These are phyloP conservation scores for Passer montanus DNA, from an alignment of 2,113 vertebrate genomes.

Conservation along the genomic window DNA sequence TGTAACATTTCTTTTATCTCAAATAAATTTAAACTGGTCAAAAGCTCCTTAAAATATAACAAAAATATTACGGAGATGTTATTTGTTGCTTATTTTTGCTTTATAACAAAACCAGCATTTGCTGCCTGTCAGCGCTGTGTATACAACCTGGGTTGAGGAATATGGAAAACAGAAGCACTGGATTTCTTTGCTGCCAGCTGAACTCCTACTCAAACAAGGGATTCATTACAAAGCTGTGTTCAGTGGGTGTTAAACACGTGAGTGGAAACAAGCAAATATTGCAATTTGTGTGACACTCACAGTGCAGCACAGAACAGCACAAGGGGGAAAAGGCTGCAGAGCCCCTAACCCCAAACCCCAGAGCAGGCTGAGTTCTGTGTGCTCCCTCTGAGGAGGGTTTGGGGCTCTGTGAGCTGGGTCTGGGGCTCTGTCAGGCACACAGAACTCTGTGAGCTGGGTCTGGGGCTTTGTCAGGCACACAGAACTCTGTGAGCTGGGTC, in stretches of 20 bases:
- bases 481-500: background rate
- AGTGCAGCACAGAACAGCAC: background rate
- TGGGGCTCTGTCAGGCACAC: too few species aligned
- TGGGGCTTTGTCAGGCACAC: too few species aligned
- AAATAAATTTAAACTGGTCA: background rate
- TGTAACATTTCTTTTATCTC: background rate
- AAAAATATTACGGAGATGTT: background rate
- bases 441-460: too few species aligned
- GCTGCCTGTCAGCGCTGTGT: background rate
- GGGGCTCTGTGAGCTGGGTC: background rate
- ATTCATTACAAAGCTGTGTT: background rate
- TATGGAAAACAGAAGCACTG: background rate
- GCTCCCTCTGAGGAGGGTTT: background rate
- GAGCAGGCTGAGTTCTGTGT: accelerated
- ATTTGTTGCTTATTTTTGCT: background rate
- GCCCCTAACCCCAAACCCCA: background rate
- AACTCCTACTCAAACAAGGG: background rate
- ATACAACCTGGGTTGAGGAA: background rate
- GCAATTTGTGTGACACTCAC: background rate
- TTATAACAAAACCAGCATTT: background rate
- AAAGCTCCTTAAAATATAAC: background rate
- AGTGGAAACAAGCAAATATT: background rate
- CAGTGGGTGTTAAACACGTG: background rate
- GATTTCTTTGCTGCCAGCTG: background rate
- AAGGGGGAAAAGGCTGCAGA: background rate